phyloP scores from a whole-genome alignment of 2,888 invertebrate genomes.

The Epistrophe grossulariae region DNA sequence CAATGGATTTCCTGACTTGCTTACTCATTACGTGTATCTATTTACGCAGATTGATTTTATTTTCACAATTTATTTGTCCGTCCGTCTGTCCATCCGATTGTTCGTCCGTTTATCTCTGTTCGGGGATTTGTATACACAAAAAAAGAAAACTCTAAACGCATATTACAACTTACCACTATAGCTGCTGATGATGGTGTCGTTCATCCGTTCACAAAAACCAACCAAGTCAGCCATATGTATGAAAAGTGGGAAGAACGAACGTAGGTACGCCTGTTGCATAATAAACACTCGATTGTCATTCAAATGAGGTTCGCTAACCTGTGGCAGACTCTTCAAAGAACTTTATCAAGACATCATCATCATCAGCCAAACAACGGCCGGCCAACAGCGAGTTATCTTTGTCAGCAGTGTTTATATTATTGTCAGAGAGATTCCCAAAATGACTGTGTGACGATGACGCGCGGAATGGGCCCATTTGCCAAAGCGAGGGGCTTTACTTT shows the following conservation, averaged over 20 bases:
- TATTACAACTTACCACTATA: conserved; percentile 61
- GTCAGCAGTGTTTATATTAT: conserved; percentile 38
- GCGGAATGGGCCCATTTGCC: conserved; percentile 26
- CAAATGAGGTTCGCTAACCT: conserved; percentile 77
- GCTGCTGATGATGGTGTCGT: conserved; percentile 32
- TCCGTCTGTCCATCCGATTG: conserved; percentile 23
- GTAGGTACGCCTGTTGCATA: conserved; percentile 82
- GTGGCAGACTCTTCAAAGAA: conserved; percentile 70
- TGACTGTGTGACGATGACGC: conserved; percentile 2
- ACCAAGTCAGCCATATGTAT: conserved; percentile 66
- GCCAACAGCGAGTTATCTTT: conserved; percentile 26
- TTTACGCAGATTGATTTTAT: conserved; percentile 69
- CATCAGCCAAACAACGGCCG: neutral
- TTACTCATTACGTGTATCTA: conserved; percentile 73
- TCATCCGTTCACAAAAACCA: conserved; percentile 60
- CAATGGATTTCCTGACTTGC: conserved; percentile 76
- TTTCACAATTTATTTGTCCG: conserved; percentile 71
- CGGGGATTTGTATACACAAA: conserved; percentile 7
- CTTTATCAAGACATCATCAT: conserved; percentile 62
- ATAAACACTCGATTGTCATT: conserved; percentile 80
- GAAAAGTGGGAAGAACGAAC: conserved; percentile 67
- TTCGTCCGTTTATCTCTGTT: neutral
- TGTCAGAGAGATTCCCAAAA: conserved; percentile 44
- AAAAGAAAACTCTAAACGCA: conserved; percentile 13
- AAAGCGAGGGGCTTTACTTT: neutral